Percentiles rank a stretch among this genome's conserved stretches.
Conservation (phyloP, 2,797 vertebrate genomes). For the Poliocrania exsul region DNA sequence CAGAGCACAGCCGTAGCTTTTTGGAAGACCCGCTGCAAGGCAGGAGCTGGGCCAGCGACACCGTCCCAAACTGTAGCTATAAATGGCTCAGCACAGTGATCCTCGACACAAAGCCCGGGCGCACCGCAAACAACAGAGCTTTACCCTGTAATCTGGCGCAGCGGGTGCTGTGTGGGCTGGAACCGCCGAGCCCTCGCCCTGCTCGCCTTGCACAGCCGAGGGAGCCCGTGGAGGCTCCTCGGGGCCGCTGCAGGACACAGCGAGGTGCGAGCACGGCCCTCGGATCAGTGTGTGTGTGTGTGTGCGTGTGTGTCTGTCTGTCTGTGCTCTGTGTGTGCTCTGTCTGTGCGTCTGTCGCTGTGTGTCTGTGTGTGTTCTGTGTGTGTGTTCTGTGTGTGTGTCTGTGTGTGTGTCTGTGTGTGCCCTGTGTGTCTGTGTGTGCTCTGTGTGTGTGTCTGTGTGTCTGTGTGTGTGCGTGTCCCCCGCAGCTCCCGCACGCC, state of each 20-base stretch:
- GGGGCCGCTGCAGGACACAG: neutral
- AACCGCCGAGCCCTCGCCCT: neutral
- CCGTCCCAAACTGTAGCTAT: conserved; percentile 28
- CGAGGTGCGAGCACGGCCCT: neutral
- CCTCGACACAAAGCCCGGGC: conserved; percentile 37
- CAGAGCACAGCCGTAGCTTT: neutral
- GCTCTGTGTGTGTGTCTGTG: no score
- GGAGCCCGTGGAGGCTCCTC: neutral
- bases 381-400: no score
- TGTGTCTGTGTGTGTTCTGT: no score
- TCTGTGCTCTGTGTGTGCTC: no score
- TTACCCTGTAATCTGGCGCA: neutral
- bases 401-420: no score
- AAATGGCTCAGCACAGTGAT: conserved; percentile 47
- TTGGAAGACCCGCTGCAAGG: neutral
- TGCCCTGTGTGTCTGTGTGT: no score
- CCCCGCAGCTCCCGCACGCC: neutral
- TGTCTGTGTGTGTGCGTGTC: no score
- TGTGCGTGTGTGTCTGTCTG: no score
- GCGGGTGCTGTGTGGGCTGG: neutral
- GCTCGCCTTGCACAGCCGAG: neutral
- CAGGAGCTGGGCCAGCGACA: neutral
- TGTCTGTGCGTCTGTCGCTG: no score
- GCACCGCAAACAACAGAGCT: neutral
- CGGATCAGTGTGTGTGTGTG: fast-evolving